These are phyloP conservation scores for Agapornis roseicollis DNA, from an alignment of 2,113 vertebrate genomes.

Conservation along the genomic window DNA sequence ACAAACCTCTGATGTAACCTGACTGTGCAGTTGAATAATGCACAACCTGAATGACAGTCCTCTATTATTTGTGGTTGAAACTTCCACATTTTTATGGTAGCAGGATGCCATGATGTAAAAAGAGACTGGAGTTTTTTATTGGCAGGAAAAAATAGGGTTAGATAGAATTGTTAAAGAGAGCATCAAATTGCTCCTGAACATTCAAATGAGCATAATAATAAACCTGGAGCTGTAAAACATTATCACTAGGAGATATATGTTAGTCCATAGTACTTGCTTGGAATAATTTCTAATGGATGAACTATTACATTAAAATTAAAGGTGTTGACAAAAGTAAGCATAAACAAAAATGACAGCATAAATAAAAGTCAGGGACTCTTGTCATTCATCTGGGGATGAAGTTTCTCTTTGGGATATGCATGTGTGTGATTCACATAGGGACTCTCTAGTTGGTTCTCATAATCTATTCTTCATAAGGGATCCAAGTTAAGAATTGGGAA, in stretches of 20 bases:
- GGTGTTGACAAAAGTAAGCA: background rate
- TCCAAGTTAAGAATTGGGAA: background rate
- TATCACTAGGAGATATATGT: background rate
- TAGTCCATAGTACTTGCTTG: background rate
- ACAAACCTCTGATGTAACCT: background rate
- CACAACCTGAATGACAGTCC: background rate
- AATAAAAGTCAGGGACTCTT: background rate
- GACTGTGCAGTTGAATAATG: background rate
- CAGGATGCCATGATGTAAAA: background rate
- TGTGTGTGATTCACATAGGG: background rate
- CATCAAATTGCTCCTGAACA: background rate
- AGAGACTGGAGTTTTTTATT: background rate
- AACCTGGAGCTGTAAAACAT: background rate
- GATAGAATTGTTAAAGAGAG: background rate
- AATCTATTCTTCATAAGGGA: background rate
- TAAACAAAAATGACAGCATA: background rate
- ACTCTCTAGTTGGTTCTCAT: background rate
- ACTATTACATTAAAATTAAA: background rate
- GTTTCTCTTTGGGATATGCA: background rate
- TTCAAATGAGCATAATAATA: background rate
- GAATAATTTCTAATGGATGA: background rate
- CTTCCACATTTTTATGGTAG: background rate
- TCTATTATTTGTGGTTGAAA: background rate
- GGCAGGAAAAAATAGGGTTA: background rate
- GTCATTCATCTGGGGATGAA: background rate